Base-by-base conservation (phyloP, 1,140 invertebrate species). In the Cotesia chilonis region DNA sequence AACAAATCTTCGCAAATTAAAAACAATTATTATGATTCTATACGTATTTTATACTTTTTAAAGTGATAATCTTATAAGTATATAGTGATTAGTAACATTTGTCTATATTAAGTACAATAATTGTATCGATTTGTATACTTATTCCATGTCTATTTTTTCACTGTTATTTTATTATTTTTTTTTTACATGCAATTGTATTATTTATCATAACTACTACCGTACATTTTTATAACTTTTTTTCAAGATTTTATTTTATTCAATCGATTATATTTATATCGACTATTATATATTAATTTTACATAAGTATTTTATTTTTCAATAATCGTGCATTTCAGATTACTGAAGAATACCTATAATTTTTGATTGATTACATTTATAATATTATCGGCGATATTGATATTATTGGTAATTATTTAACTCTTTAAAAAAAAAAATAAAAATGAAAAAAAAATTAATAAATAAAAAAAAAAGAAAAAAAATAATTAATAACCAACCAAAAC, bases 11-110 rank as follows among this genome's bases (percentile, higher is more conserved):
- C 36, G 35, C 36, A 63, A 63, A 63, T 36, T 14, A n/a, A 41
- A n/a, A 65, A 65, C 7, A 65, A 65, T 36, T 38, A 41, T n/a
- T 38, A 41, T n/a, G 20, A 20, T 65, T 36, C 10, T 5, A 41
- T 65, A 65, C 41, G 63, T 65, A 65, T 65, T 65, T 65, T 65
- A 65, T 37, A 65, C 63, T 65, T 36, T 35, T 65, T 4, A 36
- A 65, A 65, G 63, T 65, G 63, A 65, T 65, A 65, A 65, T 37
- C 36, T 65, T 65, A 65, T 37, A 37, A 65, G 63, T 37, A 37
- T 65, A 12, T 65, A 65, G 63, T 65, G n/a, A 65, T 36, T 65
- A 65, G 63, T n/a, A 65, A 65, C 63, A 65, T 65, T 65, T 65
- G 41, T 65, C 41, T 47, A 47, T 65, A 35, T 36, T 65, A 65